phyloP scores from a whole-genome alignment of 2,888 invertebrate species.

The Yponomeuta sedellus region DNA sequence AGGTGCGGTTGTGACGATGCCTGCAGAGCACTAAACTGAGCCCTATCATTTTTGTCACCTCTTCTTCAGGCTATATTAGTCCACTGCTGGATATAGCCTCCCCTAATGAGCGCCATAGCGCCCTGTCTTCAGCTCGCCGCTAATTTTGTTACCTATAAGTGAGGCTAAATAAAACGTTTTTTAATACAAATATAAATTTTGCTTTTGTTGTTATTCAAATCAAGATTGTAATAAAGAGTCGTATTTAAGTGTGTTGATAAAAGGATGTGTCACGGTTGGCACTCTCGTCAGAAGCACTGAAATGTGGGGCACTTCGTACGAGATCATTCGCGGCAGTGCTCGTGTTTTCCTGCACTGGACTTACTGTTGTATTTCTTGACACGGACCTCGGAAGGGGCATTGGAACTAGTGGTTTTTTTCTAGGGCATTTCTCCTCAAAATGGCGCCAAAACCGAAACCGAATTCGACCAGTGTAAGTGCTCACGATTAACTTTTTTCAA shows the following conservation, averaged over 20 bases:
- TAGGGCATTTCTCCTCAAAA: slow-evolving; percentile 20
- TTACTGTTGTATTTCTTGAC: slow-evolving; percentile 56
- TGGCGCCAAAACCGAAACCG: slow-evolving; percentile 53
- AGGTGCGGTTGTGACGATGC: too few species aligned
- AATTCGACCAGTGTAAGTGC: slow-evolving; percentile 34
- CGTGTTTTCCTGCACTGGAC: slow-evolving; percentile 43
- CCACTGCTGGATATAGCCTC: too few species aligned
- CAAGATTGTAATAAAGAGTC: slow-evolving; percentile 19
- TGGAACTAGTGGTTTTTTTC: not conserved
- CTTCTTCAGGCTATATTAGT: too few species aligned
- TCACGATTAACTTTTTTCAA: not conserved
- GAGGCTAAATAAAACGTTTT: not conserved
- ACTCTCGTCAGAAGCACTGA: slow-evolving; percentile 26
- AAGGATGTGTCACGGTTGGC: slow-evolving; percentile 16
- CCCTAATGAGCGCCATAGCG: too few species aligned
- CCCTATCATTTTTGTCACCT: too few species aligned
- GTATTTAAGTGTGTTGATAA: slow-evolving; percentile 49
- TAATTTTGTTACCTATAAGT: too few species aligned
- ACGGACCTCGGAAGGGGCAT: slow-evolving; percentile 17
- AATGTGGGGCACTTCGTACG: slow-evolving; percentile 43
- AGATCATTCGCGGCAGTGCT: slow-evolving; percentile 41
- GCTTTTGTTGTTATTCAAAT: too few species aligned
- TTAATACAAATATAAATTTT: slow-evolving; percentile 21
- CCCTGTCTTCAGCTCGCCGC: too few species aligned
- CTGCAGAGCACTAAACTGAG: too few species aligned